Conservation (phyloP, 2,113 vertebrate genomes). For the Atrichornis clamosus region DNA sequence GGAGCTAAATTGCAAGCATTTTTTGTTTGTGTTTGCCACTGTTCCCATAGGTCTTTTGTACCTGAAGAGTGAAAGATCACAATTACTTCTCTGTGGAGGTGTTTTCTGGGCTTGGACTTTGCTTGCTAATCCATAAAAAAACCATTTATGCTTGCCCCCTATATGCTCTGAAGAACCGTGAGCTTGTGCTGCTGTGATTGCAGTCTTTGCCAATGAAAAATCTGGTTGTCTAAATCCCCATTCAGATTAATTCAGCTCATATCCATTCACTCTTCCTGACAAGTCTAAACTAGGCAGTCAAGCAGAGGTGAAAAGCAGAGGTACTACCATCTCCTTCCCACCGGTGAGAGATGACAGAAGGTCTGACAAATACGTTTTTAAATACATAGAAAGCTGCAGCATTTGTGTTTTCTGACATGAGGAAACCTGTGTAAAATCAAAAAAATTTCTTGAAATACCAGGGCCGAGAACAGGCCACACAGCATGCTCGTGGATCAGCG, state of each 20-base stretch:
- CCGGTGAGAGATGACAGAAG: neutral
- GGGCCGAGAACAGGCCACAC: neutral
- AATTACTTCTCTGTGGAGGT: neutral
- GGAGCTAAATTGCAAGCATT: neutral
- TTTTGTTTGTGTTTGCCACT: rapidly evolving
- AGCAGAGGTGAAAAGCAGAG: neutral
- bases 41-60: neutral
- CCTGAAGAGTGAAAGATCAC: neutral
- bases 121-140: neutral
- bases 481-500: rapidly evolving
- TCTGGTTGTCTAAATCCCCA: neutral
- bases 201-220: neutral
- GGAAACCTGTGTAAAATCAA: neutral
- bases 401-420: neutral
- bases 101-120: neutral
- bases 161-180: neutral
- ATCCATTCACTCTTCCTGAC: neutral
- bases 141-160: neutral
- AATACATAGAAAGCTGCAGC: neutral
- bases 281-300: neutral
- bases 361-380: neutral
- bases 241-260: neutral
- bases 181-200: neutral
- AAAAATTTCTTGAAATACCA: neutral
- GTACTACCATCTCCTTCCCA: neutral